These are phyloP conservation scores for Lonchura striata DNA, from an alignment of 2,113 vertebrate genomes.

Conservation along the genomic window DNA sequence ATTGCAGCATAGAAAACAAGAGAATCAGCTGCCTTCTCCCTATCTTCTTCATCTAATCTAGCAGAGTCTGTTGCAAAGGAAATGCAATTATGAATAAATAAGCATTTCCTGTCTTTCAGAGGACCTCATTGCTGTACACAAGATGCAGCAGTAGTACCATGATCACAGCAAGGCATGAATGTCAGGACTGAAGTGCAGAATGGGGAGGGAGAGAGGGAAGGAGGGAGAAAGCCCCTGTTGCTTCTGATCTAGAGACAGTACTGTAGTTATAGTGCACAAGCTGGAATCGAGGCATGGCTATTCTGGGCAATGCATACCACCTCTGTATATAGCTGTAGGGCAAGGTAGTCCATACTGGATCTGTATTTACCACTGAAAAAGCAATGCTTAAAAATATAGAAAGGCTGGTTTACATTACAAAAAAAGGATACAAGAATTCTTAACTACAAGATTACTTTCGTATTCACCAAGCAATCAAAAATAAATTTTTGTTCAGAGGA, in stretches of 20 bases:
- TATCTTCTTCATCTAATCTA: neutral
- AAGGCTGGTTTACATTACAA: neutral
- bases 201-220: neutral
- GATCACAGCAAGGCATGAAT: neutral
- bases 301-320: neutral
- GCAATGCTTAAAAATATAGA: neutral
- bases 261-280: neutral
- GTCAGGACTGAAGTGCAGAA: neutral
- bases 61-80: neutral
- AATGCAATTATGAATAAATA: constrained; percentile 5
- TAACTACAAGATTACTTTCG: neutral
- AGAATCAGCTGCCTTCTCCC: neutral
- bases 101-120: neutral
- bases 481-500: neutral
- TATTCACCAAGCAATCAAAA: neutral
- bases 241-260: neutral
- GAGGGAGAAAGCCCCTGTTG: neutral
- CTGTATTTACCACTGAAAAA: neutral
- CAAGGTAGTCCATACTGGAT: neutral
- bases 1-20: neutral
- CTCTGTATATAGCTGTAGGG: neutral
- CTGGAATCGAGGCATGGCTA: neutral
- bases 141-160: neutral
- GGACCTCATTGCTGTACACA: neutral
- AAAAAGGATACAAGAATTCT: neutral